A percentile compares a stretch with the other conserved stretches of the same genome.
These are phyloP conservation scores for Rhopalosiphum nymphaeae DNA, from an alignment of 2,888 invertebrate genomes.

Conservation along the genomic window DNA sequence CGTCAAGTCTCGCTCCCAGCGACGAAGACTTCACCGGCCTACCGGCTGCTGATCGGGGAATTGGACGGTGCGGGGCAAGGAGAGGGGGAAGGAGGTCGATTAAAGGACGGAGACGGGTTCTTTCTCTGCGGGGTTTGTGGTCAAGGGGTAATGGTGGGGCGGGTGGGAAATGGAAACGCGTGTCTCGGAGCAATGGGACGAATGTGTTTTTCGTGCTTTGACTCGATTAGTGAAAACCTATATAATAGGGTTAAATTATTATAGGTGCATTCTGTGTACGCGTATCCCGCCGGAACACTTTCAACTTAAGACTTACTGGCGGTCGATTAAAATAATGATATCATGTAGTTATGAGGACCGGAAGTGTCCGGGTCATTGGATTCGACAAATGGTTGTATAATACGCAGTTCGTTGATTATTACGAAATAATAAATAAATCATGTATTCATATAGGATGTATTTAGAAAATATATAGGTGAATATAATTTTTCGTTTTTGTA, in stretches of 20 bases:
- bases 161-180: not conserved
- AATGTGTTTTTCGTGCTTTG: not conserved
- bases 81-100: not conserved
- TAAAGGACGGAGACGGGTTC: too few relatives aligned
- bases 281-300: not conserved
- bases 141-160: too few relatives aligned
- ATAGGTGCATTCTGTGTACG: not conserved
- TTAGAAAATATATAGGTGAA: too few relatives aligned
- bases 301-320: not conserved
- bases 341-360: not conserved
- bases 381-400: not conserved
- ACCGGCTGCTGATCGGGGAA: conserved; percentile 16
- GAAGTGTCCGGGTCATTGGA: not conserved
- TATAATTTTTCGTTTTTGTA: not conserved
- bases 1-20: conserved; percentile 63
- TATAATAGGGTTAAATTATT: not conserved
- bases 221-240: not conserved
- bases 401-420: too few relatives aligned
- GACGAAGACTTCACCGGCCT: conserved; percentile 57
- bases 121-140: too few relatives aligned
- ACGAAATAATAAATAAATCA: too few relatives aligned
- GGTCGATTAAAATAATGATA: not conserved
- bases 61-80: not conserved
- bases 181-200: not conserved
- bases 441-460: too few relatives aligned